These are phyloP conservation scores for Drosophila subobscura DNA, from an alignment of 1,140 invertebrate species.

Conservation along the genomic window DNA sequence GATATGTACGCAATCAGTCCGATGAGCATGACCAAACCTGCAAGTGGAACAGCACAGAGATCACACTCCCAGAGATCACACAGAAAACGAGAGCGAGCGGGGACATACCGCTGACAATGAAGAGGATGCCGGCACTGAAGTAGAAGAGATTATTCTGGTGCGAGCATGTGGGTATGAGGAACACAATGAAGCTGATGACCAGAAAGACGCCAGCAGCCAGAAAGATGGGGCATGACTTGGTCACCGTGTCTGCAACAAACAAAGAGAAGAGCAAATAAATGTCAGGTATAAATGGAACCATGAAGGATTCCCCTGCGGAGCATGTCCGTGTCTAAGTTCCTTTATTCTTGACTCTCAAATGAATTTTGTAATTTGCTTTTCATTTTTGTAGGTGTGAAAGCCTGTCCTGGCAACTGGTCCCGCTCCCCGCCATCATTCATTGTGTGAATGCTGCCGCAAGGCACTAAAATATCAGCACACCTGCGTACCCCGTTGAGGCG, in stretches of 20 bases:
- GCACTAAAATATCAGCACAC: too few species aligned
- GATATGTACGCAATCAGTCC: conserved; percentile 96
- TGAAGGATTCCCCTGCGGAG: too few species aligned
- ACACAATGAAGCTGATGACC: conserved; percentile 87
- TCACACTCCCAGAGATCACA: too few species aligned
- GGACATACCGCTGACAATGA: conserved; percentile 86
- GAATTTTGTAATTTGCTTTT: too few species aligned
- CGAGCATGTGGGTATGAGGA: conserved; percentile 86
- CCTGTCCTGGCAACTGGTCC: too few species aligned
- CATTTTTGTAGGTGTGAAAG: too few species aligned
- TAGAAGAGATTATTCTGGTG: conserved; percentile 86
- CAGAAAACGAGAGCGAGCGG: conserved; percentile 61
- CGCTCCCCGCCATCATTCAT: too few species aligned
- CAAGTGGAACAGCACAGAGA: too few species aligned
- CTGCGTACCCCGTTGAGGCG: neutral
- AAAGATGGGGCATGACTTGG: conserved; percentile 87
- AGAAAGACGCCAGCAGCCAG: conserved; percentile 86
- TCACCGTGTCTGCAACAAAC: conserved; percentile 87
- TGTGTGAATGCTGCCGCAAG: too few species aligned
- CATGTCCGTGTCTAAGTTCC: too few species aligned
- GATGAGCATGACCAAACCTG: conserved; percentile 93
- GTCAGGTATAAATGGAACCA: too few species aligned
- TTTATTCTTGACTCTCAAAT: too few species aligned
- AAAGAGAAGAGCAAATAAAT: neutral
- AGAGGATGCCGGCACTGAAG: conserved; percentile 88